Base-by-base conservation (phyloP, 2,888 invertebrate species). In the Shargacucullia verbasci region DNA sequence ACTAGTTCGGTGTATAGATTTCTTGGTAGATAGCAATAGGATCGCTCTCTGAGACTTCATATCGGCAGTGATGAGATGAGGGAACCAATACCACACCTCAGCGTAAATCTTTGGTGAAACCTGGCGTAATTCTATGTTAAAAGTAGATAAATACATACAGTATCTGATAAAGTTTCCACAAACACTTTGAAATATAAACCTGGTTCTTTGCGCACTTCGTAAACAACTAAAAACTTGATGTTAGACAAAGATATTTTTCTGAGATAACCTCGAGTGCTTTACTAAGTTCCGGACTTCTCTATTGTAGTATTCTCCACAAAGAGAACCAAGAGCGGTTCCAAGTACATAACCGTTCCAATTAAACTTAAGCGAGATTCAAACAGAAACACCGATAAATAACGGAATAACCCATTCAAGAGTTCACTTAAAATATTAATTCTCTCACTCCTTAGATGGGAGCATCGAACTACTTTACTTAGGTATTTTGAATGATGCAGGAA, bases 401-500 rank as follows among this genome's bases (percentile, higher is more conserved):
- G 12, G 40, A 41, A 55, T 70, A 52, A 33, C 60, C 20, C 49
- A 45, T 62, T 65, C 56, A 56, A 53, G 54, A 27, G 61, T 46
- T 58, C 64, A 73, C 70, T 76, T 76, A 67, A 74, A 73, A 65
- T 67, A 73, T 76, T 65, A 67, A 67, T 65, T 70, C 57, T 55
- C 59, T 29, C 47, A 33, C 50, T 47, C 37, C 55, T 47, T 48
- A 64, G 59, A 62, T 56, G 37, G 25, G 15, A 34, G 38, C 31
- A 60, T 41, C 56, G 47, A 61, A 73, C 41, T 31, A 58, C 45
- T 54, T 47, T 59, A 73, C 41, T 61, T 55, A 48, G 29, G 29
- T 46, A 46, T 48, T 68, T 34, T 10, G 45, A 59, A 47, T 37
- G 62, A 54, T 52, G 46, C 50, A 39, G 10, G 55, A 38, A 48